Evolutionary conservation across 2,888 invertebrate species (phyloP), one percentile per base, ranked within the genome.

Genomic region (Amiota communis): DNA sequence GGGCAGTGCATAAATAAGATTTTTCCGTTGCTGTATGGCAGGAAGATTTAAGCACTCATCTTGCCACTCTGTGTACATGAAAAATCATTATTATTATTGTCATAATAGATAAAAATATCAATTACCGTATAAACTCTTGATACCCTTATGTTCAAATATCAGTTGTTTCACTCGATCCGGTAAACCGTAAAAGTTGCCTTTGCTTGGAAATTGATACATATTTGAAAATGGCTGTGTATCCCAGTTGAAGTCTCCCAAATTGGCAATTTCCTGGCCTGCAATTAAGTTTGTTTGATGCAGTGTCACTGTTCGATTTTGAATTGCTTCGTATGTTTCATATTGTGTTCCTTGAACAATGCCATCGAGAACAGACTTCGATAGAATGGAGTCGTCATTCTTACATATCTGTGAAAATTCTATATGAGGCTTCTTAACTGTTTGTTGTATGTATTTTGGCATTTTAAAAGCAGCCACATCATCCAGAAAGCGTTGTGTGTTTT

Each of bases 1-100:
- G 0, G 99, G 98, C 59, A 98, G 89, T 0, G 97, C 96, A 87
- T 98, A 97, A 75, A 99, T 94, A 61, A 98, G 91, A 91, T 99
- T 99, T 77, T 91, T 92, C 57, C 94, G 92, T 12, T 92, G 89
- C 74, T 91, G 90, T 36, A 97, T 91, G 2, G 96, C 94, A n/a
- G 93, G 92, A 53, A 97, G 91, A 75, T 92, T 93, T 6, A 98
- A 90, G 87, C 98, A 98, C 90, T 98, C 96, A 80, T 95, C 92
- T 91, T 99, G 98, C 98, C 98, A 98, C 79, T 96, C 98, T 97
- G 85, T 20, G 11, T 15, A 20, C 9, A 59, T 69, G n/a, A 59
- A 74, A 70, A 49, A 51, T n/a, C n/a, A 4, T 47, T 48, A 63
- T 23, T 8, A 13, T 13, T 36, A 20, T 71, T 23, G 4, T 69